Evolutionary conservation across 2,888 invertebrate species (phyloP), one percentile per base, ranked within the genome.

Genomic region (Pachliopta kotzebuea): DNA sequence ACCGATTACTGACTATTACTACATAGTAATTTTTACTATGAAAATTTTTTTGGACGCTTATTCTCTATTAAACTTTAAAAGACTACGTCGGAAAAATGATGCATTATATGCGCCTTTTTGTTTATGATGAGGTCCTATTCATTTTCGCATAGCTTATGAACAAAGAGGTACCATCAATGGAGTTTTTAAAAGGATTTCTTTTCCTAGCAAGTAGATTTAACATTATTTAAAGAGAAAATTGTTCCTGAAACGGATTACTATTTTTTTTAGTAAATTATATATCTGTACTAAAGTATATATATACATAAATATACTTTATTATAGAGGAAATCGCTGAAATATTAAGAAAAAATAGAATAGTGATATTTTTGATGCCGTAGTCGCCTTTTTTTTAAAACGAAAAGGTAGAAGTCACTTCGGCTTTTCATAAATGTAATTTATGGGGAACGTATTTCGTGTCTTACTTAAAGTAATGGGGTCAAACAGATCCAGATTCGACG

Each of bases 401-500:
- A 49, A 49, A 49, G 49, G 49, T n/a, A 20, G 49, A n/a, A 20
- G 37, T 37, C 49, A 49, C 49, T 20, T 49, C 20, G 20, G 49
- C 20, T 20, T n/a, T 49, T 20, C 20, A 49, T 20, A 49, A 49
- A 49, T 49, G 49, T 49, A 49, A 49, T 49, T 49, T 49, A n/a
- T 49, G 49, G 20, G 49, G 20, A 20, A 49, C 49, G 49, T 49
- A 18, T 20, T 49, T 49, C 49, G 45, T 55, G 55, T 42, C 55
- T 61, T 54, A 61, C 60, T 61, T 42, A 61, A 54, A 54, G 42
- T 54, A 61, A 61, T 61, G 60, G 53, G 60, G 60, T 61, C 60
- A 61, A 29, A 55, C 45, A 61, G 42, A 45, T 53, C 60, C 45
- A 61, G 54, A 42, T 54, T 61, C 54, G 55, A 54, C 54, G 55